Evolutionary conservation across 2,113 vertebrate species (phyloP).

Genomic region (Dromaius novaehollandiae): DNA sequence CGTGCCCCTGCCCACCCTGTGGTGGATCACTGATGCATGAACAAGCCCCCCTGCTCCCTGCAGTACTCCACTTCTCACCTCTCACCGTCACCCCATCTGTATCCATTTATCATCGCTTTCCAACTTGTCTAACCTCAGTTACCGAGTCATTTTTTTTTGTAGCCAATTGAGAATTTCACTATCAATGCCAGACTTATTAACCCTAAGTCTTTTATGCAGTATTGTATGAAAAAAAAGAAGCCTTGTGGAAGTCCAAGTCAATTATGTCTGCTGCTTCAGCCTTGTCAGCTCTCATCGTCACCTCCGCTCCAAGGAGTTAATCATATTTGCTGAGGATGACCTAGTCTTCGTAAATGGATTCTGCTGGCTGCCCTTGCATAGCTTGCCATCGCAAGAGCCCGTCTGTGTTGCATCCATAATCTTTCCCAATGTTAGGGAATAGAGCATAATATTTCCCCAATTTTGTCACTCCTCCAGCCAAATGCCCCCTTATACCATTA

Average conservation of each 20-base stretch:
- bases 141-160: slow-evolving; percentile 43
- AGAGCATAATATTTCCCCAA: not conserved
- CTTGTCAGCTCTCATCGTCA: slow-evolving; percentile 69
- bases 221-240: not conserved
- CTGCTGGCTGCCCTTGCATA: slow-evolving; percentile 46
- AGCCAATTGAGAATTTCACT: slow-evolving; percentile 66
- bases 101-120: slow-evolving; percentile 71
- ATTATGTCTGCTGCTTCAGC: slow-evolving; percentile 63
- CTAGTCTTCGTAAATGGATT: slow-evolving; percentile 56
- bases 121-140: slow-evolving; percentile 66
- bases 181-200: slow-evolving; percentile 62
- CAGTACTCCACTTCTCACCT: slow-evolving; percentile 47
- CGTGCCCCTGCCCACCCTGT: not conserved
- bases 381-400: not conserved
- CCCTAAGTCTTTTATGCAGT: slow-evolving; percentile 28
- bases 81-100: slow-evolving; percentile 51
- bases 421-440: not conserved
- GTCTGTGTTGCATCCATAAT: not conserved
- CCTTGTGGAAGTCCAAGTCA: slow-evolving; percentile 63
- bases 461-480: slow-evolving; percentile 10
- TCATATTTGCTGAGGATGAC: slow-evolving; percentile 72
- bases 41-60: slow-evolving; percentile 32
- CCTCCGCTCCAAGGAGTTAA: slow-evolving; percentile 70
- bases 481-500: not conserved
- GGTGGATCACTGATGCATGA: slow-evolving; percentile 15